phyloP scores from a whole-genome alignment of 64 coral and sea anemone species.

The Dendrophyllia cribrosa region DNA sequence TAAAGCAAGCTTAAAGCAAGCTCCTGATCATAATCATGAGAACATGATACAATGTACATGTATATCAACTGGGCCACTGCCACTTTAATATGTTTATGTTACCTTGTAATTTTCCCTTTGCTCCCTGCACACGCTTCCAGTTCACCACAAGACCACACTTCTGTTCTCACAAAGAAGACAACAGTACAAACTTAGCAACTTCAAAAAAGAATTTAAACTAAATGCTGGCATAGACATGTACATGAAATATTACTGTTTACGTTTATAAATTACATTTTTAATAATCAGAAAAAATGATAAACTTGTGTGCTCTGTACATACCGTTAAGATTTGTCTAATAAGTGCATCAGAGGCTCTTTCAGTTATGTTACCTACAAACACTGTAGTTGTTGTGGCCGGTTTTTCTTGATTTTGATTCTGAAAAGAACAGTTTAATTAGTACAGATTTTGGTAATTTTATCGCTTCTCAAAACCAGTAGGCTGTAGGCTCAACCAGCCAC shows the following conservation, averaged over 20 bases:
- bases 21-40: too few species aligned
- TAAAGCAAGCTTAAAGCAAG: too few species aligned
- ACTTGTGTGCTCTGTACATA: slow-evolving; percentile 24
- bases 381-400: slow-evolving; percentile 79
- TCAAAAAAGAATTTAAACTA: too few species aligned
- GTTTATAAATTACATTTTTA: too few species aligned
- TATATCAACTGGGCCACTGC: too few species aligned
- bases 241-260: too few species aligned
- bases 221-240: too few species aligned
- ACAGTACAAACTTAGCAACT: background rate
- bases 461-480: too few species aligned
- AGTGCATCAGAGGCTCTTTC: slow-evolving; percentile 96
- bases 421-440: background rate
- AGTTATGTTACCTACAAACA: slow-evolving; percentile 99
- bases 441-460: too few species aligned
- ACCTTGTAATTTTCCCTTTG: slow-evolving; percentile 99
- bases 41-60: too few species aligned
- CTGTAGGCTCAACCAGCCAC: too few species aligned
- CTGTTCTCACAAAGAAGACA: slow-evolving; percentile 54
- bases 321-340: slow-evolving; percentile 98
- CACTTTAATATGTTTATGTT: background rate
- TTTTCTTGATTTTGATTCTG: slow-evolving; percentile 46
- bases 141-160: slow-evolving; percentile 99
- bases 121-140: slow-evolving; percentile 97
- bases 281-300: too few species aligned